A percentile compares a stretch with the other conserved stretches of the same genome.
These are phyloP conservation scores for Spheniscus humboldti DNA, from an alignment of 2,797 vertebrate genomes.

Conservation along the genomic window DNA sequence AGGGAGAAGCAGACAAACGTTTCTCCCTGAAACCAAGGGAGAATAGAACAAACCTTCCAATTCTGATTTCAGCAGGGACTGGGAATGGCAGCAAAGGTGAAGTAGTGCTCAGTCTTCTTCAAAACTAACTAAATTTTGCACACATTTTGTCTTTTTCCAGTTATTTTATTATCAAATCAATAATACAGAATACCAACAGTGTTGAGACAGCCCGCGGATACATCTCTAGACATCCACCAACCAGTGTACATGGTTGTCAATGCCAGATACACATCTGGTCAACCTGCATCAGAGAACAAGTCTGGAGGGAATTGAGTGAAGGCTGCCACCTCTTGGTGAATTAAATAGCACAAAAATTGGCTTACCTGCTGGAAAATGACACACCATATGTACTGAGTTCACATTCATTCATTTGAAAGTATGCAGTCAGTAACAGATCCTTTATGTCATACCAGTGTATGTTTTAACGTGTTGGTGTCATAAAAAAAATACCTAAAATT, in stretches of 20 bases:
- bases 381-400: not conserved
- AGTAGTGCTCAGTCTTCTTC: not conserved
- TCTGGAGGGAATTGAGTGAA: not conserved
- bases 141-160: not conserved
- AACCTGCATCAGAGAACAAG: not conserved
- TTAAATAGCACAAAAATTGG: not conserved
- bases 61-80: not conserved
- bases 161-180: not conserved
- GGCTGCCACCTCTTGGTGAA: slow-evolving; percentile 30
- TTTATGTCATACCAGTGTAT: not conserved
- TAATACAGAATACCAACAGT: not conserved
- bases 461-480: not conserved
- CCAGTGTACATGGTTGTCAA: rapidly evolving
- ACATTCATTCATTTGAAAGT: not conserved
- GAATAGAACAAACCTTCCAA: not conserved
- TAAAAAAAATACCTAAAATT: not conserved
- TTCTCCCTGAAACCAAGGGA: not conserved
- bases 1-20: not conserved
- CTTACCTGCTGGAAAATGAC: not conserved
- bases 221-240: not conserved
- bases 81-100: not conserved
- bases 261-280: not conserved
- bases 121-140: not conserved
- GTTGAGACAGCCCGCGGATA: not conserved
- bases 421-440: not conserved